Conservation (phyloP, 1,140 invertebrate genomes). For the Philopotamus ludificatus region DNA sequence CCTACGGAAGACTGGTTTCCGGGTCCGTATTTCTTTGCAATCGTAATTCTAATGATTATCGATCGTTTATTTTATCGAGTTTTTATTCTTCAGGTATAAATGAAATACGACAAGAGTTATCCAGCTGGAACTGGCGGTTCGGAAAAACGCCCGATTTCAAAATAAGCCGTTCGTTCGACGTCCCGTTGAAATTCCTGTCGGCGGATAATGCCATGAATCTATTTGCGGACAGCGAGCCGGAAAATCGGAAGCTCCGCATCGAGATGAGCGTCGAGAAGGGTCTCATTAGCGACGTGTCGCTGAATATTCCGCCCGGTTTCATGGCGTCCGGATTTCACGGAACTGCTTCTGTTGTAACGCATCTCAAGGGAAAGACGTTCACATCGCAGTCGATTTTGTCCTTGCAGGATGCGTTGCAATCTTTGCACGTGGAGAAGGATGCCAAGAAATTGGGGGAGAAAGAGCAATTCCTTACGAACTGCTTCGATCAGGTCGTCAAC, state of each 20-base stretch:
- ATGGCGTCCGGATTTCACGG: slow-evolving; percentile 55
- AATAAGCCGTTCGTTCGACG: slow-evolving; percentile 56
- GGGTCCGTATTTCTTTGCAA: slow-evolving; percentile 55
- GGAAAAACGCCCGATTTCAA: slow-evolving; percentile 86
- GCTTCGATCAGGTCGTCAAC: slow-evolving; percentile 56
- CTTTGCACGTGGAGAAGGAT: slow-evolving; percentile 43
- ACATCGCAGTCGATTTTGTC: slow-evolving; percentile 52
- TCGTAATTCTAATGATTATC: neutral
- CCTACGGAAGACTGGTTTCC: slow-evolving; percentile 85
- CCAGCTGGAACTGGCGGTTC: slow-evolving; percentile 84
- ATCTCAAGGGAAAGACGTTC: slow-evolving; percentile 54
- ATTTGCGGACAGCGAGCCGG: slow-evolving; percentile 27
- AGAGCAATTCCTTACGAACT: slow-evolving; percentile 56
- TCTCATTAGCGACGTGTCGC: slow-evolving; percentile 52
- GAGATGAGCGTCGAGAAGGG: slow-evolving; percentile 54
- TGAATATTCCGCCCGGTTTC: slow-evolving; percentile 53
- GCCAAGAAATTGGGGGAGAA: slow-evolving; percentile 50
- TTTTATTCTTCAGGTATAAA: slow-evolving; percentile 62
- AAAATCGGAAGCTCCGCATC: slow-evolving; percentile 51
- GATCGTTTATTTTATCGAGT: slow-evolving; percentile 6
- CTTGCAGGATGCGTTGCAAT: slow-evolving; percentile 53
- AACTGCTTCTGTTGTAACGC: slow-evolving; percentile 53
- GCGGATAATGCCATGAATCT: slow-evolving; percentile 37
- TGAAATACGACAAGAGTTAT: slow-evolving; percentile 64
- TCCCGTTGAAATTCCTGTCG: slow-evolving; percentile 49